phyloP scores from a whole-genome alignment of 1,140 invertebrate species.

The Drosophila sp. region DNA sequence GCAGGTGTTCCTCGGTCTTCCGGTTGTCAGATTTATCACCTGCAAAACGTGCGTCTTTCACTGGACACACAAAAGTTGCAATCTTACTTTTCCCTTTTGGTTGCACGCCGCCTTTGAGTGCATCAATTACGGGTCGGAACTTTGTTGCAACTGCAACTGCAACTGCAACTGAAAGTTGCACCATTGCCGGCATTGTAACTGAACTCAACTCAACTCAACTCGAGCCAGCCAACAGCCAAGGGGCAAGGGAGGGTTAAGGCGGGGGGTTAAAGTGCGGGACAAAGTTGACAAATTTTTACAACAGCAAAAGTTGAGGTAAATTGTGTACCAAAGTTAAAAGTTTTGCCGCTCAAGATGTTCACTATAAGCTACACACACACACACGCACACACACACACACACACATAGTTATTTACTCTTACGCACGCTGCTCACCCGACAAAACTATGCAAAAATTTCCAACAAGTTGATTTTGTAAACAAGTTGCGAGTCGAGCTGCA shows the following conservation, averaged over 20 bases:
- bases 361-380: neutral
- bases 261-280: neutral
- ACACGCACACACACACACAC: conserved; percentile 2
- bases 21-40: conserved; percentile 64
- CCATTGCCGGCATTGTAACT: conserved; percentile 36
- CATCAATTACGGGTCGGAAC: conserved; percentile 61
- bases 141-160: conserved; percentile 57
- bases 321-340: conserved; percentile 75
- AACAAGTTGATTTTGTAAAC: no score
- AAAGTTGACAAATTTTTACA: conserved; percentile 74
- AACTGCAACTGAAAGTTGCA: conserved; percentile 59
- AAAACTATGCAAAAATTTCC: neutral
- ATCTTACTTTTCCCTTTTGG: neutral
- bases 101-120: conserved; percentile 58
- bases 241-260: neutral
- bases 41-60: conserved; percentile 54
- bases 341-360: conserved; percentile 44
- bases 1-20: no score
- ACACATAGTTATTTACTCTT: conserved; percentile 1
- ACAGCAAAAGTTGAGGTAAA: conserved; percentile 71
- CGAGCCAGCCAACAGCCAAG: neutral
- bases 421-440: conserved; percentile 24
- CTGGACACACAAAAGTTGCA: conserved; percentile 38
- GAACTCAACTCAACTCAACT: conserved; percentile 22
- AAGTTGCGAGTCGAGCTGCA: neutral